phyloP scores from a whole-genome alignment of 1,140 invertebrate genomes.

The Drosophila ananassae region DNA sequence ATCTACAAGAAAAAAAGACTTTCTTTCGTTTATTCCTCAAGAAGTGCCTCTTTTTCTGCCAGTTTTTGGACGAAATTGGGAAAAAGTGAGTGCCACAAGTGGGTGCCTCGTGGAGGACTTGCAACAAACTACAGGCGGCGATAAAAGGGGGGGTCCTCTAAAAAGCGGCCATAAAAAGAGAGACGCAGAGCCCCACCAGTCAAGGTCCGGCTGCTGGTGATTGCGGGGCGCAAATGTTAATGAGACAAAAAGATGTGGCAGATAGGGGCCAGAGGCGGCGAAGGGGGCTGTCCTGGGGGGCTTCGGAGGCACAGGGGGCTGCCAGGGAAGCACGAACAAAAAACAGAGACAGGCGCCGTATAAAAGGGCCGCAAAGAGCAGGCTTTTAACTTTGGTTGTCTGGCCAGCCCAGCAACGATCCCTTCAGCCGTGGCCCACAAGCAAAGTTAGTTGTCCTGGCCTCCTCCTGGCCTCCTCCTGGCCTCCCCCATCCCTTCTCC shows the following conservation, averaged over 20 bases:
- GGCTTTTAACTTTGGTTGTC: constrained; percentile 16
- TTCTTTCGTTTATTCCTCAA: too few relatives aligned
- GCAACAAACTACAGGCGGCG: constrained; percentile 2
- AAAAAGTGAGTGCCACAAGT: constrained; percentile 6
- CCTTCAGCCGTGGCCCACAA: constrained; percentile 14
- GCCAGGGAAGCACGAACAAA: neutral
- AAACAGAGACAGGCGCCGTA: neutral
- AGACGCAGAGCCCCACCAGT: constrained; percentile 7
- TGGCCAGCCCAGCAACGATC: constrained; percentile 31
- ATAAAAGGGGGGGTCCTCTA: too few relatives aligned
- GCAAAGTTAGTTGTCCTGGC: constrained; percentile 8
- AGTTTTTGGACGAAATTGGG: too few relatives aligned
- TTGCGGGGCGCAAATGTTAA: constrained; percentile 62
- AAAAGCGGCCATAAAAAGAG: neutral
- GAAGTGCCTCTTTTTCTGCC: too few relatives aligned
- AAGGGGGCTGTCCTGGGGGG: neutral
- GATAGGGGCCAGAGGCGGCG: constrained; percentile 9
- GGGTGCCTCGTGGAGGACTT: constrained; percentile 20
- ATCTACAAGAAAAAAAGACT: too few relatives aligned
- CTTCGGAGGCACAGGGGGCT: too few relatives aligned
- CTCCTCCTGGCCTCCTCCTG: too few relatives aligned
- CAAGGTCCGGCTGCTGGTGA: constrained; percentile 26
- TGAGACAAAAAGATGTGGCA: constrained; percentile 61
- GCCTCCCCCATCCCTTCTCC: neutral
- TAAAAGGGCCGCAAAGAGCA: constrained; percentile 12